Base-by-base conservation (phyloP, 2,113 vertebrate genomes). In the Fulica atra region DNA sequence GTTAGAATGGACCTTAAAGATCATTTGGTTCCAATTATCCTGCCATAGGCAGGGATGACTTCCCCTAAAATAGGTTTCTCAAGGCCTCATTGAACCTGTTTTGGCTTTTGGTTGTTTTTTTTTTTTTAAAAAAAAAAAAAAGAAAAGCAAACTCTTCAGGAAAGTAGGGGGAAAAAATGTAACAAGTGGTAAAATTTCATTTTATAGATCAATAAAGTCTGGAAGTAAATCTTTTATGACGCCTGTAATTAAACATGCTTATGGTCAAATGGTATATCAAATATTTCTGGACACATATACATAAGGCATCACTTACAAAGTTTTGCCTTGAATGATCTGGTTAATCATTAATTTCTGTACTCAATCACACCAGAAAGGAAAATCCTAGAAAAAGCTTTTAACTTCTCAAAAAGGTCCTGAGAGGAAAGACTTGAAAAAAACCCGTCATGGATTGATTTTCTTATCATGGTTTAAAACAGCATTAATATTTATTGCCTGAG, bases 401-500 rank as follows among this genome's bases (percentile, higher is more conserved):
- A 96, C 80, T 97, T 95, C 95, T 89, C 92, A 90, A 97, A 93
- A 48, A 48, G 36, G 33, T 97, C 95, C 83, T 98, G 54, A 15
- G 87, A 98, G 92, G 91, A 60, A 92, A 77, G 5, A 17, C 14
- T 68, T 84, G 54, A 81, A 95, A 96, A 92, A 94, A 92, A 90
- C 44, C 44, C 44, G 17, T 70, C 77, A 31, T 40, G 53, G 53
- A 97, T 97, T 98, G 96, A 98, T 98, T 98, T 98, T 98, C 66
- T 96, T 95, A 97, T 96, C 88, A 96, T 64, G 35, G 64, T 94
- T 97, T 97, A 90, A 98, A 98, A 97, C 88, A 97, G 51, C 46
- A 97, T 98, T 98, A 98, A 97, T 98, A 98, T 98, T 97, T 97
- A 97, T 98, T 97, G 72, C 81, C 86, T 97, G 86, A 96, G 92